phyloP scores from a whole-genome alignment of 2,797 vertebrate species.

The Parambassis ranga region DNA sequence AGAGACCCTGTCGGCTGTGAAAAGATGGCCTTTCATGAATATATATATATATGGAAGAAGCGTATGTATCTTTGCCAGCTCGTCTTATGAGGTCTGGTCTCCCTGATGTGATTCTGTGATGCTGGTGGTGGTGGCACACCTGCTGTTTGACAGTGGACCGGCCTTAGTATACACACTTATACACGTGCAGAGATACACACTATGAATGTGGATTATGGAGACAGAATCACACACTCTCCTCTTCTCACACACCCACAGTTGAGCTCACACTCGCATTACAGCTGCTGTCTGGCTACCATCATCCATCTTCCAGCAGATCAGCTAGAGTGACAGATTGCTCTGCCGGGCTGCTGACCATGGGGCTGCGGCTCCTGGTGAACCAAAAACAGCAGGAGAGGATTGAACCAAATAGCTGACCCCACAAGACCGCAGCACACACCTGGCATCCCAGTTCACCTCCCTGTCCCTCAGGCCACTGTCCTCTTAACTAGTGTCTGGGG shows the following conservation, averaged over 20 bases:
- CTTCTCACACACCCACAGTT: slow-evolving; percentile 23
- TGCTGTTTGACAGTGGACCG: slow-evolving; percentile 22
- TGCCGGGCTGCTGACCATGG: slow-evolving; percentile 4
- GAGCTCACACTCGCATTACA: slow-evolving; percentile 13
- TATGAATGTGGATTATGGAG: not conserved
- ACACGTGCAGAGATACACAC: not conserved
- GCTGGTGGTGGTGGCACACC: slow-evolving; percentile 11
- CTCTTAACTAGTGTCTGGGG: not conserved
- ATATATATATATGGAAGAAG: slow-evolving; percentile 65
- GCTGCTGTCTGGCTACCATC: slow-evolving; percentile 39
- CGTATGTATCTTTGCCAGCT: slow-evolving; percentile 43
- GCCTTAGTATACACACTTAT: not conserved
- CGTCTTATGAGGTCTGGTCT: slow-evolving; percentile 19
- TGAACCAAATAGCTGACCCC: slow-evolving; percentile 16
- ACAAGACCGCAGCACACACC: not conserved
- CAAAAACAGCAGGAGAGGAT: slow-evolving; percentile 19
- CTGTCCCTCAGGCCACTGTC: not conserved
- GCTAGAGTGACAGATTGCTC: slow-evolving; percentile 40
- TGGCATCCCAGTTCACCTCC: not conserved
- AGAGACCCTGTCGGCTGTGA: slow-evolving; percentile 43
- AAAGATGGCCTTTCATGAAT: slow-evolving; percentile 67
- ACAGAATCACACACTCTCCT: slow-evolving; percentile 3
- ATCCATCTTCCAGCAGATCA: slow-evolving; percentile 52
- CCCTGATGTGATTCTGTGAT: slow-evolving; percentile 38
- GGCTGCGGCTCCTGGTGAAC: slow-evolving; percentile 8